These are phyloP conservation scores for Synanthedon myopaeformis DNA, from an alignment of 2,888 invertebrate species.

Conservation along the genomic window DNA sequence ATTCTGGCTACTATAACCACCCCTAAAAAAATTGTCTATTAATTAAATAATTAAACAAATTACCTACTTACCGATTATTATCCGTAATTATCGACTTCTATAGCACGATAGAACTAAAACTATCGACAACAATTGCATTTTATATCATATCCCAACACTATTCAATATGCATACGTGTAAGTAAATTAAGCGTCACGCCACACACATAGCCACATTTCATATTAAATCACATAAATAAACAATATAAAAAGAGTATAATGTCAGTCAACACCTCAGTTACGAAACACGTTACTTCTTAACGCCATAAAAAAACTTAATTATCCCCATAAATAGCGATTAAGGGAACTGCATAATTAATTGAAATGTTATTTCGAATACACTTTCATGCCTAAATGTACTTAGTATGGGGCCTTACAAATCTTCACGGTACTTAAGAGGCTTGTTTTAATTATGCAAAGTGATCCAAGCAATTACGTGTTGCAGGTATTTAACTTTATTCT, in stretches of 20 bases:
- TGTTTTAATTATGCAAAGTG: not conserved
- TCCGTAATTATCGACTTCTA: no score
- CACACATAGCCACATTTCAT: not conserved
- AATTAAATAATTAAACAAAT: no score
- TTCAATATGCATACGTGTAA: no score
- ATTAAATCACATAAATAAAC: not conserved
- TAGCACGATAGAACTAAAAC: no score
- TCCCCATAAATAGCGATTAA: constrained; percentile 22
- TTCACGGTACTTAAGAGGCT: not conserved
- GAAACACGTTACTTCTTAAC: not conserved
- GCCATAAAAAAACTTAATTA: constrained; percentile 18
- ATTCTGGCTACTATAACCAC: no score
- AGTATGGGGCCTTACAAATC: not conserved
- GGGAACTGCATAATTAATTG: constrained; percentile 25
- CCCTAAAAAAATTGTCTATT: no score
- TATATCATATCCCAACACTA: no score
- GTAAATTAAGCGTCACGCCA: not conserved
- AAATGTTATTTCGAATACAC: constrained; percentile 16
- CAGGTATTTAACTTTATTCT: no score
- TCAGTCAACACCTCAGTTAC: not conserved
- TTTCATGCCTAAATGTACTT: constrained; percentile 1
- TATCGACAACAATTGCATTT: no score
- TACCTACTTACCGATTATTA: no score
- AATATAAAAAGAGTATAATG: not conserved
- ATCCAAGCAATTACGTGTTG: no score